Percentiles rank a stretch among this genome's conserved stretches.
phyloP scores from a whole-genome alignment of 2,888 invertebrate species.

The Chouioia cunea region DNA sequence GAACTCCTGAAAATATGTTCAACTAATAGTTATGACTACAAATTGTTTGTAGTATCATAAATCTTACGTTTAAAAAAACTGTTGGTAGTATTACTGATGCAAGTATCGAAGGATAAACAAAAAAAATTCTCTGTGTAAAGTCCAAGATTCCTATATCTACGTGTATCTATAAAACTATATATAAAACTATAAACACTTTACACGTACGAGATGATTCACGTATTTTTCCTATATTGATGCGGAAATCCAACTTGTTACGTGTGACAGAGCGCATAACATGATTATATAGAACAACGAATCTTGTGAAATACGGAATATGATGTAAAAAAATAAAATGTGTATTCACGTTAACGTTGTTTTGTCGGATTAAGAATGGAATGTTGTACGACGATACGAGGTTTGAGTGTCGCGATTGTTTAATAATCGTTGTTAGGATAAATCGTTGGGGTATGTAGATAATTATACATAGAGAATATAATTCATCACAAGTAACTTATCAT shows the following conservation, averaged over 20 bases:
- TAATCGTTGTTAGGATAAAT: conserved; percentile 4
- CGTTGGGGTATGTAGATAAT: conserved; percentile 6
- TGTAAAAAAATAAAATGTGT: conserved; percentile 8
- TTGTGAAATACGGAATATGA: conserved; percentile 3
- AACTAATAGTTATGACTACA: too few relatives aligned
- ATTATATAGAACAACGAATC: conserved; percentile 40
- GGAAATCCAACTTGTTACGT: conserved; percentile 13
- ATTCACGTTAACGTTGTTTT: conserved; percentile 14
- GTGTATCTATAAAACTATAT: conserved; percentile 6
- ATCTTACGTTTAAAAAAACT: too few relatives aligned
- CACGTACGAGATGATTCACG: conserved; percentile 29
- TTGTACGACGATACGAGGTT: neutral
- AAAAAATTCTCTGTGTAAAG: too few relatives aligned
- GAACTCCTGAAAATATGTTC: too few relatives aligned
- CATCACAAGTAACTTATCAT: too few relatives aligned
- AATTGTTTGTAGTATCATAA: too few relatives aligned
- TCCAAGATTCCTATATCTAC: too few relatives aligned
- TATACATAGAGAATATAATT: too few relatives aligned
- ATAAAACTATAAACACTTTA: conserved; percentile 41
- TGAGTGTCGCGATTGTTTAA: neutral
- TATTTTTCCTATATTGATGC: conserved; percentile 31
- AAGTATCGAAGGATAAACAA: too few relatives aligned
- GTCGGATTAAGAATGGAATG: neutral
- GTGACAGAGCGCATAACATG: conserved; percentile 17
- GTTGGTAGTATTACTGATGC: too few relatives aligned